Conservation (phyloP, 2,888 invertebrate species). For the Matsumyia berberina region DNA sequence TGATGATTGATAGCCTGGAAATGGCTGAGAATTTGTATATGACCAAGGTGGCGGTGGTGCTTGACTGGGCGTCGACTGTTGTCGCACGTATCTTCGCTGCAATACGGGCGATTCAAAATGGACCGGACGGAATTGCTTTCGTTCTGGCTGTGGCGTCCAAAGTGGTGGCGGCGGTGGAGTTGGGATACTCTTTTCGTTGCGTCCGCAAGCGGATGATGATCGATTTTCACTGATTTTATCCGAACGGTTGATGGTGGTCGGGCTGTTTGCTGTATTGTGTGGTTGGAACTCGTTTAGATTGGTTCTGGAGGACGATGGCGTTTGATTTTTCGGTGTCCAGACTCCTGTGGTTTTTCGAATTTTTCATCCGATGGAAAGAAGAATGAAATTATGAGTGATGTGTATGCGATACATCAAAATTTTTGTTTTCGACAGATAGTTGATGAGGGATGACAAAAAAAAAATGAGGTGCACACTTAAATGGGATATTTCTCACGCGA, state of each 20-base stretch:
- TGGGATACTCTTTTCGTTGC: constrained; percentile 74
- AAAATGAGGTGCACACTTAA: constrained; percentile 61
- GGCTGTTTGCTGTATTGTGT: constrained; percentile 42
- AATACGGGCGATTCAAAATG: constrained; percentile 89
- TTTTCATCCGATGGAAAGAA: constrained; percentile 53
- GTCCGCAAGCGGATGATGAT: constrained; percentile 63
- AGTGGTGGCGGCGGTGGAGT: constrained; percentile 86
- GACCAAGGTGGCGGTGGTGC: constrained; percentile 79
- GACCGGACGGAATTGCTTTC: constrained; percentile 92
- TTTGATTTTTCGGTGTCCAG: constrained; percentile 83
- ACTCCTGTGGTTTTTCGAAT: constrained; percentile 78
- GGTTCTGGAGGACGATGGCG: constrained; percentile 81
- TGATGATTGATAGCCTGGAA: constrained; percentile 85
- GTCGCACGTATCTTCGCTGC: constrained; percentile 84
- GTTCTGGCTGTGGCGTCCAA: constrained; percentile 91
- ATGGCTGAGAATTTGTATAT: constrained; percentile 74
- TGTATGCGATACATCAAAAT: constrained; percentile 60
- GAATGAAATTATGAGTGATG: constrained; percentile 73
- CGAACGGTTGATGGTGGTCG: constrained; percentile 82
- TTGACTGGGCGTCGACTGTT: constrained; percentile 66
- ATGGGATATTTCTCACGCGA: constrained; percentile 17
- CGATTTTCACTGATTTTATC: constrained; percentile 81
- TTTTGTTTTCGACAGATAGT: constrained; percentile 44
- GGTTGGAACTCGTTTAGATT: constrained; percentile 77
- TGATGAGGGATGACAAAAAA: constrained; percentile 49